A percentile compares a stretch with the other conserved stretches of the same genome.
Conservation (phyloP, 2,797 vertebrate species). For the Stomatorhinus walkeri region DNA sequence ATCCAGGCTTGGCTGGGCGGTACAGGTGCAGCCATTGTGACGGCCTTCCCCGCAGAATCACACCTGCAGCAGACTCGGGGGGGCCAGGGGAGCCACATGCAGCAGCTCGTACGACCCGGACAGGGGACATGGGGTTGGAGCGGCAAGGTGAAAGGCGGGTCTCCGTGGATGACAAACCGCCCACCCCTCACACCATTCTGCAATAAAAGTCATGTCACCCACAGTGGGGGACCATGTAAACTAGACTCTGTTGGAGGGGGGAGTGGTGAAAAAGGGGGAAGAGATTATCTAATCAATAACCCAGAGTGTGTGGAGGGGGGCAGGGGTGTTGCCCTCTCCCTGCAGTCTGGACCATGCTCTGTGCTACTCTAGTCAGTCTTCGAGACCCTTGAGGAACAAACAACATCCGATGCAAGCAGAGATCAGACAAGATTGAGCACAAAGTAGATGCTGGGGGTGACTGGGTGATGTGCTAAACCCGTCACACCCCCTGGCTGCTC, state of each 20-base stretch:
- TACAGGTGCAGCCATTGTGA: not conserved
- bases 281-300: conserved; percentile 73
- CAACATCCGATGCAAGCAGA: not conserved
- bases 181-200: not conserved
- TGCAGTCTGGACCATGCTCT: not conserved
- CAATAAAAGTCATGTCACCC: conserved; percentile 37
- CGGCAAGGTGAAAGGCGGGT: not conserved
- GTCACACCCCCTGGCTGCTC: conserved; percentile 14
- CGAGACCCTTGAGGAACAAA: conserved; percentile 43
- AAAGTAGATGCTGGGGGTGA: not conserved
- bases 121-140: not conserved
- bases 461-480: not conserved
- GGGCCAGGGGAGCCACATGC: not conserved
- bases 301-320: conserved; percentile 39
- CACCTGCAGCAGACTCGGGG: not conserved
- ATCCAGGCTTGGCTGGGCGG: not conserved
- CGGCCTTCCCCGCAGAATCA: not conserved
- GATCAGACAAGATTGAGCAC: not conserved
- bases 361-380: conserved; percentile 26
- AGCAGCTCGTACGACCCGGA: not conserved
- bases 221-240: conserved; percentile 58
- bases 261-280: conserved; percentile 42
- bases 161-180: not conserved
- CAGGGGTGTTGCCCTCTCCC: conserved; percentile 19
- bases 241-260: conserved; percentile 37